These are phyloP conservation scores for Istiophorus platypterus DNA, from an alignment of 2,113 vertebrate species.

Conservation along the genomic window DNA sequence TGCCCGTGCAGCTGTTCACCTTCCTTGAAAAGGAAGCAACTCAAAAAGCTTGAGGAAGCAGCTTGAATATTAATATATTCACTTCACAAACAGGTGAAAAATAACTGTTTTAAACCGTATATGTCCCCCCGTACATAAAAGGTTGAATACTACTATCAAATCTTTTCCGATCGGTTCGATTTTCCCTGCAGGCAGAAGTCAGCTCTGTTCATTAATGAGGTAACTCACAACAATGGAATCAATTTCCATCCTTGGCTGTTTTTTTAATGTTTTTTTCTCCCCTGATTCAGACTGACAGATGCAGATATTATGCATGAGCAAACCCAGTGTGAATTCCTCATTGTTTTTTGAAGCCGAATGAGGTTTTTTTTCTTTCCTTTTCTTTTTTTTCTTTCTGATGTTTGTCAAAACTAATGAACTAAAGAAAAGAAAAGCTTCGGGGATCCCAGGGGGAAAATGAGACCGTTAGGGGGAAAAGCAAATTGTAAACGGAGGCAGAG, in stretches of 20 bases:
- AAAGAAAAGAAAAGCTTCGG: constrained; percentile 8
- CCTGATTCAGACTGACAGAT: constrained; percentile 52
- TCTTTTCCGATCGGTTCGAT: constrained; percentile 35
- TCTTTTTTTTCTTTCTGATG: no score
- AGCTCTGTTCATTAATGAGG: constrained; percentile 42
- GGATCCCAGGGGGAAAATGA: constrained; percentile 18
- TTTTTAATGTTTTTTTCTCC: not conserved
- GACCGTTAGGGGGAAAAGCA: not conserved
- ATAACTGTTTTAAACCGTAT: not conserved
- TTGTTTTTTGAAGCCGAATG: constrained; percentile 43
- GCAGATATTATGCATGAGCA: constrained; percentile 55
- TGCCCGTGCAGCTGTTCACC: not conserved
- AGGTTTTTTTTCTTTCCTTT: no score
- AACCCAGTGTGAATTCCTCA: constrained; percentile 26
- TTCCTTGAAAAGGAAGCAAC: not conserved
- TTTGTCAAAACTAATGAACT: constrained; percentile 57
- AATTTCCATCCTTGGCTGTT: constrained; percentile 25
- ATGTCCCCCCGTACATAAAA: not conserved
- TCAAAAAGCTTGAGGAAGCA: not conserved
- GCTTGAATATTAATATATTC: not conserved
- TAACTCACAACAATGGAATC: constrained; percentile 44
- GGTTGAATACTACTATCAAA: constrained; percentile 13
- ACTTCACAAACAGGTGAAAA: not conserved
- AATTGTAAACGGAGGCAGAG: not conserved
- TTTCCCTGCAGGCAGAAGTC: not conserved